These are phyloP conservation scores for Tetramorium alpestre DNA, from an alignment of 1,140 invertebrate species.

Conservation along the genomic window DNA sequence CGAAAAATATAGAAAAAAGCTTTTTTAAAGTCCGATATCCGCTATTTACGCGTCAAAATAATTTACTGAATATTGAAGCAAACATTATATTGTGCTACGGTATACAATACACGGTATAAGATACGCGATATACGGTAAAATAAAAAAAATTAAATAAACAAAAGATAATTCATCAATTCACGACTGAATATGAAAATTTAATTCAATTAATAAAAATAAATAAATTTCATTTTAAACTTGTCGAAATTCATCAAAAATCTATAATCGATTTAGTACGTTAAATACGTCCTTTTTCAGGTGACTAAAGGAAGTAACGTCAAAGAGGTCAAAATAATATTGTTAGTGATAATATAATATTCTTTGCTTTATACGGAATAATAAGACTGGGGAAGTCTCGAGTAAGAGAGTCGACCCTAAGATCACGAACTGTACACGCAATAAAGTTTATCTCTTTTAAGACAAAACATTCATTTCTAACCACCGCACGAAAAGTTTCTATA, in stretches of 20 bases:
- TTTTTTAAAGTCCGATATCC: neutral
- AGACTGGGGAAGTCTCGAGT: neutral
- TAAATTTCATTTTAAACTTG: constrained; percentile 1
- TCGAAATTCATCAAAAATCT: neutral
- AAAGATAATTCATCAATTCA: neutral
- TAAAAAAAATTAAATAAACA: neutral
- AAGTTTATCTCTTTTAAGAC: neutral
- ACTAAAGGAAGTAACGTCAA: neutral
- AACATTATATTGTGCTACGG: neutral
- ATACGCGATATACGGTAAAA: neutral
- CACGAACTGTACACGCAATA: neutral
- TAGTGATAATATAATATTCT: neutral
- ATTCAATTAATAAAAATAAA: neutral
- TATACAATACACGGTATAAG: neutral
- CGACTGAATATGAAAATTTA: neutral
- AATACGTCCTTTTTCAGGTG: neutral
- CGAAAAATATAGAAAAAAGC: neutral
- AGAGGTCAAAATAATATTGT: neutral
- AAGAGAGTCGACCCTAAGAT: neutral
- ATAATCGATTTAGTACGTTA: neutral
- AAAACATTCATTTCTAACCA: neutral
- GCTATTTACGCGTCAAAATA: neutral
- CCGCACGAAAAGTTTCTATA: neutral
- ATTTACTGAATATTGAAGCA: neutral
- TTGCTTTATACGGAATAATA: neutral